Conservation (phyloP, 1,140 invertebrate species). For the Laupala kohalensis region DNA sequence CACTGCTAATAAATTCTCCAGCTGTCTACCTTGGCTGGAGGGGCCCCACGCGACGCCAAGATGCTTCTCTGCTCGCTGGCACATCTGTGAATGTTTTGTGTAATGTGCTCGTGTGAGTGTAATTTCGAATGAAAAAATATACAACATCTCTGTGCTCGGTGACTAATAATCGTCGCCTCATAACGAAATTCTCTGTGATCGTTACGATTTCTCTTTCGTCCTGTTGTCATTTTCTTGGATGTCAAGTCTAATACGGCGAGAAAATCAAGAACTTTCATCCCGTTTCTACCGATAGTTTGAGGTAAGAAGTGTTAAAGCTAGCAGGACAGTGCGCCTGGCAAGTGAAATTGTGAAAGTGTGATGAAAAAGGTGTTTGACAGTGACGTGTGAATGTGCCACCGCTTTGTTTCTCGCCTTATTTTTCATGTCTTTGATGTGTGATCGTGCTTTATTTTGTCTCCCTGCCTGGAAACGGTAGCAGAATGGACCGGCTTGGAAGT, state of each 20-base stretch:
- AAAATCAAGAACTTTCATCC: not conserved
- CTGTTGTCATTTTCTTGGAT: not conserved
- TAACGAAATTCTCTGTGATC: not conserved
- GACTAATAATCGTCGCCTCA: not conserved
- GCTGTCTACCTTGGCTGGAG: not conserved
- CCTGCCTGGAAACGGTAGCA: too few species aligned
- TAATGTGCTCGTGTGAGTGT: slow-evolving; percentile 5
- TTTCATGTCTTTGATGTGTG: too few species aligned
- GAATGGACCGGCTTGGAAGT: too few species aligned
- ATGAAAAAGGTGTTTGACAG: too few species aligned
- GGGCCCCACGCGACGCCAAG: slow-evolving; percentile 1
- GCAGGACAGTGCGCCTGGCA: not conserved
- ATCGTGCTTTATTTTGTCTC: too few species aligned
- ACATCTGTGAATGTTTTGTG: slow-evolving; percentile 8
- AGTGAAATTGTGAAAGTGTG: not conserved
- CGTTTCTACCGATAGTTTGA: not conserved
- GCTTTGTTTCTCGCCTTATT: too few species aligned
- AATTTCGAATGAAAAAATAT: slow-evolving; percentile 1
- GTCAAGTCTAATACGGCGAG: not conserved
- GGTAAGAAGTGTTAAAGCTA: not conserved
- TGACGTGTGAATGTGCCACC: too few species aligned
- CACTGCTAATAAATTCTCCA: not conserved
- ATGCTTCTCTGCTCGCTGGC: not conserved
- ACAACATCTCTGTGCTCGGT: not conserved
- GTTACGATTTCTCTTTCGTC: too few species aligned